phyloP scores from a whole-genome alignment of 53 echinoderm and acorn worm species.

The Echinometra lucunter region DNA sequence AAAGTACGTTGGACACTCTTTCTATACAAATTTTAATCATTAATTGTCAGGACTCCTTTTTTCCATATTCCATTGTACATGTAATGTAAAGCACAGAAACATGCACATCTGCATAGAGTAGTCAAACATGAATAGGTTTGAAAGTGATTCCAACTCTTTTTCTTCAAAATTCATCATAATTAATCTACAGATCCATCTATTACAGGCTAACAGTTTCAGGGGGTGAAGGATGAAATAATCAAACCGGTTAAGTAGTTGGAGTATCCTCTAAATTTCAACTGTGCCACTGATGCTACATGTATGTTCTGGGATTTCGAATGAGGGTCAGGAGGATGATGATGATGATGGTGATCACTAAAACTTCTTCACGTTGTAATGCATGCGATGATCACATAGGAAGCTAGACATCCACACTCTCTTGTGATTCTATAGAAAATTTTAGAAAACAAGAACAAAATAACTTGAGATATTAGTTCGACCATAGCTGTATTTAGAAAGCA shows the following conservation, averaged over 20 bases:
- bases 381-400: neutral
- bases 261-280: neutral
- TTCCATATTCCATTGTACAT: no score
- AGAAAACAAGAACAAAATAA: neutral
- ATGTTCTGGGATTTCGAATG: neutral
- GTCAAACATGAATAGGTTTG: no score
- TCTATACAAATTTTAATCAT: no score
- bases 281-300: neutral
- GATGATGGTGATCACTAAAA: neutral
- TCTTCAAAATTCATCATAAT: no score
- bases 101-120: no score
- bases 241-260: neutral
- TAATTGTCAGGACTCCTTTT: no score
- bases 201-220: no score
- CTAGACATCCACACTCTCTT: neutral
- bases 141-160: no score
- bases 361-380: neutral
- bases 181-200: no score
- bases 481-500: neutral
- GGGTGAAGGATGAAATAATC: neutral
- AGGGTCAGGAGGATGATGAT: neutral
- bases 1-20: no score
- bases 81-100: no score
- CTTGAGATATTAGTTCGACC: neutral
- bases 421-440: constrained; percentile 28